phyloP scores from a whole-genome alignment of 2,888 invertebrate species.

The Helobdella robusta region DNA sequence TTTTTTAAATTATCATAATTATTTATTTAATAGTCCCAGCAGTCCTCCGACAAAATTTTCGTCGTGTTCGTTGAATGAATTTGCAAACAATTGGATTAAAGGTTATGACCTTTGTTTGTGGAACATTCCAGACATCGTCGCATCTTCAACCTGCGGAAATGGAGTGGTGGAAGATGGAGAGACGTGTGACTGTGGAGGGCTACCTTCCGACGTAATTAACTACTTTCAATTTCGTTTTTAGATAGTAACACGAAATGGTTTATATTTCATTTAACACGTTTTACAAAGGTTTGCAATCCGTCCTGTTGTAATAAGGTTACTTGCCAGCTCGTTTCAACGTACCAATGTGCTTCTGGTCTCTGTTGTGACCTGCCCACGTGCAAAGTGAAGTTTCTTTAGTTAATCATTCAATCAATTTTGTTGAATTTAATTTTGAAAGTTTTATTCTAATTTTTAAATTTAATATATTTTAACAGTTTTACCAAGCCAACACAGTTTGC shows the following conservation, averaged over 20 bases:
- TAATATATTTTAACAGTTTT: conserved; percentile 3
- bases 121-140: conserved; percentile 7
- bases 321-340: neutral
- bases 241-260: neutral
- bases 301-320: neutral
- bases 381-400: too few relatives aligned
- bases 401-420: too few relatives aligned
- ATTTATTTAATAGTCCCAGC: neutral
- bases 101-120: conserved; percentile 14
- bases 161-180: conserved; percentile 14
- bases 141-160: conserved; percentile 14
- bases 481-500: neutral
- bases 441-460: neutral
- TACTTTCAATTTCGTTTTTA: neutral
- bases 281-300: neutral
- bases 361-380: conserved; percentile 3
- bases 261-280: neutral
- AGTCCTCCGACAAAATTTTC: conserved; percentile 6
- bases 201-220: conserved; percentile 12
- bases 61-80: neutral
- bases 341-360: neutral
- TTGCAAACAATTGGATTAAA: neutral
- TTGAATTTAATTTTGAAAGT: too few relatives aligned
- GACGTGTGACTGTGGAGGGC: conserved; percentile 23
- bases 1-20: neutral